These are phyloP conservation scores for Imbricaverruca yamaguchii DNA, from an alignment of 2,888 invertebrate genomes.

Conservation along the genomic window DNA sequence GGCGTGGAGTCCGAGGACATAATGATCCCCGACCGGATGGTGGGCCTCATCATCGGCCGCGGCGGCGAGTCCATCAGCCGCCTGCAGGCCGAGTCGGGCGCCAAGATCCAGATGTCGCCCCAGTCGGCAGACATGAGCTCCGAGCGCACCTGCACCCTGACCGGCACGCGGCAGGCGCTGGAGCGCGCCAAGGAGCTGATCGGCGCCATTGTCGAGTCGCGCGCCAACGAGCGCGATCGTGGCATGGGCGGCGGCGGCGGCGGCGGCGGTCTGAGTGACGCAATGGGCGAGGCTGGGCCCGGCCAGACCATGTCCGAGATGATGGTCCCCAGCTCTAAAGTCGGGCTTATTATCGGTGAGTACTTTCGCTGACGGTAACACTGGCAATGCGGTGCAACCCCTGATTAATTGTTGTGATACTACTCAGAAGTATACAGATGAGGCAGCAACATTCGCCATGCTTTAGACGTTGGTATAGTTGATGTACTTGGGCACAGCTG, in stretches of 20 bases:
- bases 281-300: constrained; percentile 39
- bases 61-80: constrained; percentile 93
- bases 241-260: constrained; percentile 39
- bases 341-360: constrained; percentile 87
- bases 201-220: constrained; percentile 50
- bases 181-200: constrained; percentile 72
- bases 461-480: too few species aligned
- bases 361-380: too few species aligned
- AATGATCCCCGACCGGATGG: constrained; percentile 89
- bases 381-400: too few species aligned
- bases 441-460: too few species aligned
- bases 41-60: constrained; percentile 88
- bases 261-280: constrained; percentile 45
- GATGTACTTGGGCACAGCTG: too few species aligned
- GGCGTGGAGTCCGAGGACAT: constrained; percentile 61
- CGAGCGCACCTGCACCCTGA: constrained; percentile 78
- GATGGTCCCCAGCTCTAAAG: constrained; percentile 90
- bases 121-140: constrained; percentile 67
- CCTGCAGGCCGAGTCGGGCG: constrained; percentile 88
- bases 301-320: constrained; percentile 59
- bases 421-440: too few species aligned
- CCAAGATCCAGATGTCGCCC: constrained; percentile 94
- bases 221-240: constrained; percentile 26
- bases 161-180: constrained; percentile 56
- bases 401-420: too few species aligned